A percentile compares a stretch with the other conserved stretches of the same genome.
phyloP scores from a whole-genome alignment of 2,797 vertebrate species.

The Melanotaenia trifasciata region DNA sequence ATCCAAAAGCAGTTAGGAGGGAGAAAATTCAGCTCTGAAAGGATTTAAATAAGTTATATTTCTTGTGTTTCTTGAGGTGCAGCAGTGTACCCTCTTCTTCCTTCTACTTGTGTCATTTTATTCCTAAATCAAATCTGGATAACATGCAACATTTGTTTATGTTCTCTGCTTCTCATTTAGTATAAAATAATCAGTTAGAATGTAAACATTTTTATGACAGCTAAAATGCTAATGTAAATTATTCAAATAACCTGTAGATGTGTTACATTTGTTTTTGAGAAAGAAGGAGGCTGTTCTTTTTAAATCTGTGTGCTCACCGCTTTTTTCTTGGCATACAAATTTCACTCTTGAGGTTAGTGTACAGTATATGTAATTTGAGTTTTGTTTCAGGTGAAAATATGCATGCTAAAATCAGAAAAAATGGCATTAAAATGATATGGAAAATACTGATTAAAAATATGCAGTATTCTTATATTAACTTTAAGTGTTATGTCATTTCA shows the following conservation, averaged over 20 bases:
- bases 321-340: constrained; percentile 1
- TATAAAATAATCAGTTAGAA: no score
- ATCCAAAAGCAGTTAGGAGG: background rate
- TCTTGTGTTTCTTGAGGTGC: constrained; percentile 47
- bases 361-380: background rate
- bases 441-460: background rate
- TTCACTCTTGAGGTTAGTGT: background rate
- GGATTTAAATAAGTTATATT: constrained; percentile 34
- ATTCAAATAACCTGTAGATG: background rate
- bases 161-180: background rate
- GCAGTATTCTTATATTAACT: no score
- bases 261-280: background rate
- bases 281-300: constrained; percentile 6
- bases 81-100: constrained; percentile 17
- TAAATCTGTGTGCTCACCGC: background rate
- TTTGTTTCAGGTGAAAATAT: background rate
- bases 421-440: background rate
- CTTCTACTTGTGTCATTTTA: constrained; percentile 3
- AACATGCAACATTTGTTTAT: constrained; percentile 1
- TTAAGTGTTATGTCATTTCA: background rate
- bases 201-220: background rate
- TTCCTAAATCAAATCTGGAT: constrained; percentile 17
- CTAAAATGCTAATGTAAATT: background rate
- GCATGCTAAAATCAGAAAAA: background rate
- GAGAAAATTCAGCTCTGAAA: background rate